A percentile compares a stretch with the other conserved stretches of the same genome.
Conservation (phyloP, 53 echinoderm and acorn worm species). For the Pentamera pediparva region DNA sequence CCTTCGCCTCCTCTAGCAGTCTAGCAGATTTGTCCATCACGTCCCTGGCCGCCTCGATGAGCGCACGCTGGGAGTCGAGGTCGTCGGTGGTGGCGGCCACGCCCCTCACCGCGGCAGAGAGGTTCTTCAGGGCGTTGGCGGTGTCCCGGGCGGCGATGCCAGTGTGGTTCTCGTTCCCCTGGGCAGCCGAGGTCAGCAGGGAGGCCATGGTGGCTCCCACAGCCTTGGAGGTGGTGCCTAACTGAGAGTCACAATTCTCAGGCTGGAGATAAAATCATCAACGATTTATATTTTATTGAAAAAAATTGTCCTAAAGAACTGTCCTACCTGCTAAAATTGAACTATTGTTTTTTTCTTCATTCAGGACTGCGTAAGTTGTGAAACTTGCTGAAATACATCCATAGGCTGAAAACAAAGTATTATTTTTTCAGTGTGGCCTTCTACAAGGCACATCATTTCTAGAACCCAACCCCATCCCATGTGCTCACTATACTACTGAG, state of each 20-base stretch:
- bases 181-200: conserved; percentile 87
- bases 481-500: too few relatives aligned
- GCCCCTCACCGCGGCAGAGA: conserved; percentile 77
- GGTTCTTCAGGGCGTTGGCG: conserved; percentile 73
- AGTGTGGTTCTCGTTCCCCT: conserved; percentile 93
- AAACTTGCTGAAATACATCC: too few relatives aligned
- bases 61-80: conserved; percentile 46
- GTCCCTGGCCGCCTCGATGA: conserved; percentile 79
- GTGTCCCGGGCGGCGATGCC: conserved; percentile 94
- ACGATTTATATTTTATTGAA: too few relatives aligned
- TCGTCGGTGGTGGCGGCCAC: conserved; percentile 71
- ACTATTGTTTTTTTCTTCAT: too few relatives aligned
- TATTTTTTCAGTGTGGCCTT: too few relatives aligned
- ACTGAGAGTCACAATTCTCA: conserved; percentile 68
- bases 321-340: too few relatives aligned
- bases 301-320: too few relatives aligned
- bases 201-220: conserved; percentile 96
- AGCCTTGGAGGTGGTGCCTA: conserved; percentile 90
- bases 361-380: too few relatives aligned
- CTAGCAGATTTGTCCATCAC: conserved; percentile 85
- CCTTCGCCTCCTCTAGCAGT: conserved; percentile 84
- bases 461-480: too few relatives aligned
- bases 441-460: too few relatives aligned
- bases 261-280: conserved; percentile 36
- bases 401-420: too few relatives aligned